Evolutionary conservation across 2,797 vertebrate species (phyloP).

Genomic region (Chaenodraco wilsoni): DNA sequence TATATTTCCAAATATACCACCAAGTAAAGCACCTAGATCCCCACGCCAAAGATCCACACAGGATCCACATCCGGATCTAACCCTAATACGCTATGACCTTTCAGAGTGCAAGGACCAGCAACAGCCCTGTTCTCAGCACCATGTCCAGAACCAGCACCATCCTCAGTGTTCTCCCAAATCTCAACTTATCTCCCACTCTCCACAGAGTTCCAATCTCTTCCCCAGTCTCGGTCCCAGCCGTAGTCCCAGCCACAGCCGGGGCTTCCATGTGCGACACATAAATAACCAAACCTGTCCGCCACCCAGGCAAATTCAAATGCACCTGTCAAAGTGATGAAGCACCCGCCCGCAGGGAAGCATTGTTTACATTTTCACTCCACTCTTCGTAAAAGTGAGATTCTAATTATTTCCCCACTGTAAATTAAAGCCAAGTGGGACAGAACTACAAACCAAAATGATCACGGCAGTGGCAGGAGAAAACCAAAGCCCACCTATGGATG

Average conservation of each 20-base stretch:
- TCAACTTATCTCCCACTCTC: constrained; percentile 32
- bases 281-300: constrained; percentile 99
- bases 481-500: constrained; percentile 44
- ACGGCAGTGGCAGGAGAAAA: constrained; percentile 63
- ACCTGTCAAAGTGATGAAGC: constrained; percentile 99
- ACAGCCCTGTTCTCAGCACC: constrained; percentile 8
- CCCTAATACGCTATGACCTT: neutral
- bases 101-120: constrained; percentile 7
- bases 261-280: constrained; percentile 94
- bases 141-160: constrained; percentile 36
- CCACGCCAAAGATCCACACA: neutral
- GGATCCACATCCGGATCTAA: neutral
- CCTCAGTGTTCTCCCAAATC: constrained; percentile 27
- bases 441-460: constrained; percentile 85
- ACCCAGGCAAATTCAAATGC: constrained; percentile 99
- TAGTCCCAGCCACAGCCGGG: constrained; percentile 76
- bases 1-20: neutral
- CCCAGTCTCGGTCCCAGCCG: constrained; percentile 60
- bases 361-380: constrained; percentile 99
- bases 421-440: constrained; percentile 98
- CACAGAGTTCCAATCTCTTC: constrained; percentile 55
- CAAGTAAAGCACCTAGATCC: neutral
- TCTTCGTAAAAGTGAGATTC: constrained; percentile 99
- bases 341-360: constrained; percentile 99
- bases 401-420: constrained; percentile 99